These are phyloP conservation scores for Colistium nudipinnis DNA, from an alignment of 2,113 vertebrate species.

Conservation along the genomic window DNA sequence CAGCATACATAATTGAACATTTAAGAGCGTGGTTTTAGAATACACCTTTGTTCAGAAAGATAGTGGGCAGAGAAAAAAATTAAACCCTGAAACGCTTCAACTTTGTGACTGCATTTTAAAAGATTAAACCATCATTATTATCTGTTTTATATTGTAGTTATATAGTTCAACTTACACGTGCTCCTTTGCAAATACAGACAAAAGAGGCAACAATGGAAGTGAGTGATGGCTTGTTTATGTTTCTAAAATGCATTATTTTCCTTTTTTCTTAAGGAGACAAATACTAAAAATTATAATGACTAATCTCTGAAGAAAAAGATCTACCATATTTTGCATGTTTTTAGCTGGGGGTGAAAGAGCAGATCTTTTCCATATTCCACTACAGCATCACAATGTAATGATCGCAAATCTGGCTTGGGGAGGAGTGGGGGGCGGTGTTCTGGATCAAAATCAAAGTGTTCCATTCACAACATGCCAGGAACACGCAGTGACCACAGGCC, in stretches of 20 bases:
- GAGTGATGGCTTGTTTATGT: conserved; percentile 50
- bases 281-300: conserved; percentile 31
- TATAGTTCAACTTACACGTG: conserved; percentile 18
- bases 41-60: conserved; percentile 58
- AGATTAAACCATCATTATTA: conserved; percentile 10
- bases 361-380: conserved; percentile 29
- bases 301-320: conserved; percentile 32
- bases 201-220: conserved; percentile 42
- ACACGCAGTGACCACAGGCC: conserved; percentile 48
- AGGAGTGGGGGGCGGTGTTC: too few species aligned
- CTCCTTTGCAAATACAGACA: conserved; percentile 65
- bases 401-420: background rate
- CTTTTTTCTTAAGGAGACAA: conserved; percentile 3
- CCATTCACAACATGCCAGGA: conserved; percentile 52
- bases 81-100: conserved; percentile 36
- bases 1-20: conserved; percentile 66
- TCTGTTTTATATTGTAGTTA: background rate
- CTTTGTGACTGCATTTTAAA: conserved; percentile 59
- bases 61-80: conserved; percentile 44
- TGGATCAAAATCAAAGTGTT: conserved; percentile 38
- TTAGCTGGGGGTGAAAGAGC: background rate
- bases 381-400: conserved; percentile 33
- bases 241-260: conserved; percentile 36
- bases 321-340: conserved; percentile 32
- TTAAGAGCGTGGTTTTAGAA: conserved; percentile 61